Evolutionary conservation across 1,140 invertebrate genomes (phyloP).

Genomic region (Bilobella aurantiaca): DNA sequence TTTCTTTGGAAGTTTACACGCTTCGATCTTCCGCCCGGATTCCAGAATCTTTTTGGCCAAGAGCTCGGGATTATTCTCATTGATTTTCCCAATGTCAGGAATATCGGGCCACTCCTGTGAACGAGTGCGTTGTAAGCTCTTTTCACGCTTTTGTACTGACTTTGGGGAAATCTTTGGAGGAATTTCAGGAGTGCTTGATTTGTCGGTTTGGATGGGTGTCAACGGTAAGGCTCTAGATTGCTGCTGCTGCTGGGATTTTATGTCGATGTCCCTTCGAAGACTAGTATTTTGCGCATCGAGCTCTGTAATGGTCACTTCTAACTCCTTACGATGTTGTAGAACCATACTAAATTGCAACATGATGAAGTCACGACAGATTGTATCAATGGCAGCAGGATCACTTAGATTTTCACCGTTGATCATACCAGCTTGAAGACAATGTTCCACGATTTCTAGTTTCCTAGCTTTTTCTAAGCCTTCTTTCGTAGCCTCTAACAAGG

Average conservation of each 20-base stretch:
- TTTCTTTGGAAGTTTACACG: conserved; percentile 51
- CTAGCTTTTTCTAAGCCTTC: background rate
- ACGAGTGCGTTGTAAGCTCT: conserved; percentile 46
- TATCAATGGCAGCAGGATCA: conserved; percentile 13
- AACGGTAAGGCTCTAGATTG: conserved; percentile 7
- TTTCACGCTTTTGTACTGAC: conserved; percentile 37
- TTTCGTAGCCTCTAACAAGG: conserved; percentile 31
- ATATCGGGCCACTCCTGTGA: conserved; percentile 85
- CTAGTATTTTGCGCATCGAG: conserved; percentile 62
- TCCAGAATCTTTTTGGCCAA: conserved; percentile 78
- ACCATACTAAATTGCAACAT: conserved; percentile 64
- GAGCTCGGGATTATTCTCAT: conserved; percentile 81
- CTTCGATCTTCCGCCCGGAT: conserved; percentile 74
- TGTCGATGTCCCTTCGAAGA: conserved; percentile 45
- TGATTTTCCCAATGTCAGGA: conserved; percentile 69
- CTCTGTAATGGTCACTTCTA: conserved; percentile 63
- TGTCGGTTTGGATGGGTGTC: background rate
- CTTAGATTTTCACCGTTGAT: conserved; percentile 14
- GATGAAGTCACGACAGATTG: conserved; percentile 18
- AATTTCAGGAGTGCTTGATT: conserved; percentile 21
- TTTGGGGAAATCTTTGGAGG: conserved; percentile 13
- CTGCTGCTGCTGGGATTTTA: conserved; percentile 20
- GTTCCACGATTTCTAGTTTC: conserved; percentile 17
- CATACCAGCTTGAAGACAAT: conserved; percentile 15
- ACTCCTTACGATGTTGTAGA: conserved; percentile 63